Base-by-base conservation (phyloP, 64 coral and sea anemone genomes). In the Acropora yongei region DNA sequence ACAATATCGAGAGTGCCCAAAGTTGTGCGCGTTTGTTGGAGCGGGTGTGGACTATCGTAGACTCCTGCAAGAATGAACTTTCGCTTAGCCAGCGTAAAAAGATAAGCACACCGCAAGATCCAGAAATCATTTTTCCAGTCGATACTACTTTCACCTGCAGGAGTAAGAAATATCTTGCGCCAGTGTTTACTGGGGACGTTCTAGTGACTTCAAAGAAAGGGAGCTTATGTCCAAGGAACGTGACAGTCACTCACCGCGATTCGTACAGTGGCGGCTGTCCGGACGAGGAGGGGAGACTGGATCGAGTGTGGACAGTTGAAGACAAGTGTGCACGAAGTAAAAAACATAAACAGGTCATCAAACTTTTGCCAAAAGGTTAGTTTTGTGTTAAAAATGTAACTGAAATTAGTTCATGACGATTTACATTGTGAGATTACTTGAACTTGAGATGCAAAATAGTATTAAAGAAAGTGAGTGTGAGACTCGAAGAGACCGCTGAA, bases 31-130 rank as follows among this genome's bases (percentile, higher is more conserved):
- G 5, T 77, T 17, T 43, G 11, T 19, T 86, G 19, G 53, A 68
- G 16, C 80, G 90, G 0, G 49, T 66, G 3, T 92, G 90, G 90
- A 92, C 30, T 20, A 3, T 92, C 2, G 30, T 4, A 46, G 90
- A 92, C 8, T 42, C 53, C 4, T 92, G 90, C 66, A 4, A 8
- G 47, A 91, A 91, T 60, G 30, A 40, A 16, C 58, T 75, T 3
- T 6, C 3, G 72, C 1, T 6, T 58, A 83, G 11, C 50, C 89
- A 91, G 48, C 44, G 55, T 8, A 83, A 83, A 9, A 53, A 44
- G 11, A 57, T 91, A 20, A 76, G 3, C 18, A 75, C 49, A n/a
- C 79, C 69, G 16, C 7, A 42, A 14, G 51, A 91, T 17, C 78
- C 89, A 9, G 53, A 12, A 4, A 19, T 91, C 8, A 42, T 43